A percentile compares a stretch with the other conserved stretches of the same genome.
Conservation (phyloP, 2,888 invertebrate genomes). For the Amaurobius ferox region DNA sequence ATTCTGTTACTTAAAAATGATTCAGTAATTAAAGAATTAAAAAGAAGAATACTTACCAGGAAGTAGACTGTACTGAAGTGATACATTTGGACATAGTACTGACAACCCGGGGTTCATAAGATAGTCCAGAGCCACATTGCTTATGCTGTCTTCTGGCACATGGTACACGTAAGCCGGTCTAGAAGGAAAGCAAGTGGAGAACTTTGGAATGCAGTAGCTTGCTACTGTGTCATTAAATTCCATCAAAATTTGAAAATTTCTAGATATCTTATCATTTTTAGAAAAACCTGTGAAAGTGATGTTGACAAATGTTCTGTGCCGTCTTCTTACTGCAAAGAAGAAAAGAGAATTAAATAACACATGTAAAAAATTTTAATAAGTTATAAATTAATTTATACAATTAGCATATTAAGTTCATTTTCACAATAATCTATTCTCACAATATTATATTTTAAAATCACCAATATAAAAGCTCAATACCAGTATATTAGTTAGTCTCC, state of each 20-base stretch:
- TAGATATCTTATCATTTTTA: not conserved
- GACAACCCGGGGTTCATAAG: not conserved
- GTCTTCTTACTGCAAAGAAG: not conserved
- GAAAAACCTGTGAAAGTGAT: not conserved
- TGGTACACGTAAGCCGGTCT: not conserved
- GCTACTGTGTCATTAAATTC: not conserved
- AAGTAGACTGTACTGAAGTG: not conserved
- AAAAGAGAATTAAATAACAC: too few relatives aligned
- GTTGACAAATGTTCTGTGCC: not conserved
- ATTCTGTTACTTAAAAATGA: too few relatives aligned
- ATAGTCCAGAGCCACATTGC: not conserved
- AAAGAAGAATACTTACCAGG: not conserved
- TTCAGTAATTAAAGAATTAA: too few relatives aligned
- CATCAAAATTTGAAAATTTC: not conserved
- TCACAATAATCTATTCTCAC: too few relatives aligned
- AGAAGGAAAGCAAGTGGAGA: not conserved
- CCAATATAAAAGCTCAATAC: too few relatives aligned
- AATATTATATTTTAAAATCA: too few relatives aligned
- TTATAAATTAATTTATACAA: too few relatives aligned
- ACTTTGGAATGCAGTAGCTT: not conserved
- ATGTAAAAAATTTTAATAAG: too few relatives aligned
- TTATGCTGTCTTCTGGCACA: not conserved
- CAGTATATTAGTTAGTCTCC: too few relatives aligned
- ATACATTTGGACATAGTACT: not conserved
- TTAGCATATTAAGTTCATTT: too few relatives aligned